phyloP scores from a whole-genome alignment of 2,113 vertebrate species.

The Potamarius usumacintae region DNA sequence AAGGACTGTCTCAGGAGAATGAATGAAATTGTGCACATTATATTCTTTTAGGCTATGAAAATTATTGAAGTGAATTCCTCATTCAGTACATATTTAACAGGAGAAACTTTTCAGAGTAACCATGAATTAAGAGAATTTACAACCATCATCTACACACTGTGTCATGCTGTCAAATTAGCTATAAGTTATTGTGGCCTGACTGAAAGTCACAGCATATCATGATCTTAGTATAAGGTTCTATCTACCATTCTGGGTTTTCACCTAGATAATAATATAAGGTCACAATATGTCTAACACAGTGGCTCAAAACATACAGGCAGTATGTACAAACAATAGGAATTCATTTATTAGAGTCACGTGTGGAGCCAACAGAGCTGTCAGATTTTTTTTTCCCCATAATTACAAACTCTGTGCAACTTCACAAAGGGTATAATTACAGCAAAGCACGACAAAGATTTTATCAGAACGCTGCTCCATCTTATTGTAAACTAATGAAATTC shows the following conservation, averaged over 20 bases:
- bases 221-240: background rate
- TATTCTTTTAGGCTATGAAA: background rate
- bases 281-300: background rate
- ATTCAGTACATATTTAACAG: background rate
- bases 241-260: background rate
- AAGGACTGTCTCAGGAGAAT: slow-evolving; percentile 38
- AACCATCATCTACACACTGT: slow-evolving; percentile 58
- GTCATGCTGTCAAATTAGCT: slow-evolving; percentile 58
- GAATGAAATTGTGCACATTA: slow-evolving; percentile 22
- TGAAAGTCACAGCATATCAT: slow-evolving; percentile 25
- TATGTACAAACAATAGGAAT: slow-evolving; percentile 56
- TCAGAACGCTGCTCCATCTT: slow-evolving; percentile 20
- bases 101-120: slow-evolving; percentile 28
- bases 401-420: slow-evolving; percentile 45
- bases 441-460: slow-evolving; percentile 45
- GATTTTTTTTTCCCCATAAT: slow-evolving; percentile 47
- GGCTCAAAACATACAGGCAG: slow-evolving; percentile 58
- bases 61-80: background rate
- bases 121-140: slow-evolving; percentile 48
- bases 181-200: slow-evolving; percentile 57
- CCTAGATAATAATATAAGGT: background rate
- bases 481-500: slow-evolving; percentile 23
- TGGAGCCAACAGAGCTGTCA: slow-evolving; percentile 61
- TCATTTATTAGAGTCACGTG: slow-evolving; percentile 64
- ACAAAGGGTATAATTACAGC: slow-evolving; percentile 48